These are phyloP conservation scores for Salmo trutta DNA, from an alignment of 2,797 vertebrate species.

Conservation along the genomic window DNA sequence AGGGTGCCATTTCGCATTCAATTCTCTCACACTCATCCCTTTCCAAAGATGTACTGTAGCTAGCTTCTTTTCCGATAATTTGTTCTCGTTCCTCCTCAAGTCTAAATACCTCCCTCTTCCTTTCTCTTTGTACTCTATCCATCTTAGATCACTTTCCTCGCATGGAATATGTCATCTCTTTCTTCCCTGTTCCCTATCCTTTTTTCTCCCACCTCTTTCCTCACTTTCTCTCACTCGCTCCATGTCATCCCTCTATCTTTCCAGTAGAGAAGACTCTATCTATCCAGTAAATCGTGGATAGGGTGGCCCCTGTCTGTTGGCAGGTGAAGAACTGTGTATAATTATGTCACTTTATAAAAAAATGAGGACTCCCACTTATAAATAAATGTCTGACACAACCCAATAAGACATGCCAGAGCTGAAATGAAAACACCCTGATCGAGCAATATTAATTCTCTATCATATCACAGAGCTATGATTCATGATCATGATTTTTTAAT, in stretches of 20 bases:
- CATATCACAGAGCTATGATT: not conserved
- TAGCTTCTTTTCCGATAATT: not conserved
- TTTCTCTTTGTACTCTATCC: not conserved
- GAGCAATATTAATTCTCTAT: slow-evolving; percentile 1
- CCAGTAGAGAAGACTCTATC: slow-evolving; percentile 18
- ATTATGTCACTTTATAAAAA: slow-evolving; percentile 49
- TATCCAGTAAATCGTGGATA: slow-evolving; percentile 44
- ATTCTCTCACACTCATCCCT: not conserved
- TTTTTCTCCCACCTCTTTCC: slow-evolving; percentile 4
- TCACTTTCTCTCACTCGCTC: slow-evolving; percentile 23
- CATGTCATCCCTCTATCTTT: slow-evolving; percentile 13
- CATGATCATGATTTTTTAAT: not conserved
- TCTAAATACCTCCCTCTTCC: not conserved
- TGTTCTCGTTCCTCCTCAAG: not conserved
- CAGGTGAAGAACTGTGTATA: slow-evolving; percentile 44
- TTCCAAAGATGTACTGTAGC: not conserved
- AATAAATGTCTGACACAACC: slow-evolving; percentile 22
- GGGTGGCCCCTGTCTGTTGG: slow-evolving; percentile 42
- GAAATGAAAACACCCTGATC: slow-evolving; percentile 28
- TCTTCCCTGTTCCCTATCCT: slow-evolving; percentile 1
- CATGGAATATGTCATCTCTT: slow-evolving; percentile 19
- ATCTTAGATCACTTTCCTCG: slow-evolving; percentile 13
- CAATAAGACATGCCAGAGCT: slow-evolving; percentile 14
- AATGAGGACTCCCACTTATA: slow-evolving; percentile 21
- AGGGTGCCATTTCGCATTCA: not conserved